A percentile compares a stretch with the other conserved stretches of the same genome.
Conservation (phyloP, 2,888 invertebrate genomes). For the Mimachlamys varia region DNA sequence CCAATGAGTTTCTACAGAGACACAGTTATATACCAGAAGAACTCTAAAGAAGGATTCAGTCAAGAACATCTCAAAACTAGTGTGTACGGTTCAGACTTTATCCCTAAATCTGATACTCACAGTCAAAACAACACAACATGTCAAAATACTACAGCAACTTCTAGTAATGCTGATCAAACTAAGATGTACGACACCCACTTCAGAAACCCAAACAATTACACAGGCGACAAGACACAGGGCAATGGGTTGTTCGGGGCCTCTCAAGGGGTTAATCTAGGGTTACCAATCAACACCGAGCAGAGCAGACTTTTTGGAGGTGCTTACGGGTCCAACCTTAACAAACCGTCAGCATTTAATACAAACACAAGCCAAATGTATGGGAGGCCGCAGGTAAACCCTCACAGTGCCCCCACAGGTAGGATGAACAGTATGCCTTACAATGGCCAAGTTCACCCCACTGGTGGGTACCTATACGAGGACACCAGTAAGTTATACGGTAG, state of each 20-base stretch:
- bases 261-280: not conserved
- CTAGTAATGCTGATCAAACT: not conserved
- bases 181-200: not conserved
- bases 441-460: not conserved
- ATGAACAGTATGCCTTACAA: not conserved
- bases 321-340: not conserved
- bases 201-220: not conserved
- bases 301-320: conserved; percentile 1
- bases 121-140: not conserved
- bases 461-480: not conserved
- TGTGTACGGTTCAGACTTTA: not conserved
- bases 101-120: not conserved
- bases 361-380: conserved; percentile 5
- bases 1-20: not conserved
- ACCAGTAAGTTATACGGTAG: not conserved
- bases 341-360: not conserved
- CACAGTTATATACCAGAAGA: not conserved
- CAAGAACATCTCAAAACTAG: not conserved
- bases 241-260: not conserved
- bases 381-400: not conserved
- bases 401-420: not conserved
- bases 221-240: not conserved
- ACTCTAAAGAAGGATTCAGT: not conserved
- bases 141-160: not conserved
- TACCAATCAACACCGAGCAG: not conserved